Base-by-base conservation (phyloP, 2,797 vertebrate genomes). In the Myotis findleyi region DNA sequence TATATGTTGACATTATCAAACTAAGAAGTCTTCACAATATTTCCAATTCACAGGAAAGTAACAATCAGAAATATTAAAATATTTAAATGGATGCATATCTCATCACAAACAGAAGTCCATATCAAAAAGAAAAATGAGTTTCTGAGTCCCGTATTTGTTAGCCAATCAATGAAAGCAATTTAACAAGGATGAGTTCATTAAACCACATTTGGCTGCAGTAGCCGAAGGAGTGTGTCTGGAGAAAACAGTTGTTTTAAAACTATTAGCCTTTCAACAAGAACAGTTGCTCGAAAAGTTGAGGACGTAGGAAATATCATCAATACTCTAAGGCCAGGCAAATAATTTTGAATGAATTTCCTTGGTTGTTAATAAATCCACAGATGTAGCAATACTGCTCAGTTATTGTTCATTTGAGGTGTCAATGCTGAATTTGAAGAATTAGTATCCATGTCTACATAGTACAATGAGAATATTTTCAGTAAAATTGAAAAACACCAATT, bases 221-320 rank as follows among this genome's bases (percentile, higher is more conserved):
- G 33, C 51, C n/a, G 72, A 80, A 75, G 36, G 20, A 81, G 64
- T 64, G 33, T 73, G 41, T 41, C 25, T 64, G 38, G 51, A 94
- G 82, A 93, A 95, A 94, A 87, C 33, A 93, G 85, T 47, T 80
- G 36, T 68, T 93, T 93, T 85, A 91, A 76, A 80, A 87, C 27
- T 68, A 80, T 80, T 71, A 86, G n/a, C 4, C 25, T 77, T 91
- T 91, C 51, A 95, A 51, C 21, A 91, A 59, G 17, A 66, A 76
- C 6, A 91, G 62, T 16, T 57, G 69, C 69, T 86, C n/a, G 51
- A 64, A 87, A 93, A 69, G 36, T 55, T 87, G 64, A 87, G 20
- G 57, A 71, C 20, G 25, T 3, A 68, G 18, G 17, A 13, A 86
- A 5, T 62, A 89, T 79, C 47, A 73, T 62, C 49, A 87, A 62